Evolutionary conservation across 2,888 invertebrate species (phyloP).

Genomic region (Acrobasis consociella): DNA sequence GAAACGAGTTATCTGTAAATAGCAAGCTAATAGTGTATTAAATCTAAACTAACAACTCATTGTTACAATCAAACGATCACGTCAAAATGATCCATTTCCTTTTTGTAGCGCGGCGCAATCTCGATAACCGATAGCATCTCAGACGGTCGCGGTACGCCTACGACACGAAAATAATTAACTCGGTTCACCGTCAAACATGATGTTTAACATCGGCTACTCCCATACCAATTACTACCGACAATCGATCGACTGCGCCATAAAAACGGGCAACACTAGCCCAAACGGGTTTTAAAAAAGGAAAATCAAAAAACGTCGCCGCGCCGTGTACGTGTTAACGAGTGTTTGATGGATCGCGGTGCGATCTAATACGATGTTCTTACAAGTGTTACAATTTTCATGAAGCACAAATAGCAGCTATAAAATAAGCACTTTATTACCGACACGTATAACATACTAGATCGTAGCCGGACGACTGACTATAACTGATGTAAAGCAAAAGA

Average conservation of each 20-base stretch:
- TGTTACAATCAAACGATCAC: constrained; percentile 51
- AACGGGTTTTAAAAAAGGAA: constrained; percentile 60
- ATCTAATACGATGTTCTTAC: constrained; percentile 60
- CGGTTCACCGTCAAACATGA: constrained; percentile 72
- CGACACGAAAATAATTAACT: constrained; percentile 81
- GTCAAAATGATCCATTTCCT: constrained; percentile 67
- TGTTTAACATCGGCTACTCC: constrained; percentile 80
- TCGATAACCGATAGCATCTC: constrained; percentile 66
- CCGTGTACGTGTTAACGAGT: constrained; percentile 73
- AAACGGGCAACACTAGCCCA: constrained; percentile 66
- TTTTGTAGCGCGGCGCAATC: constrained; percentile 61
- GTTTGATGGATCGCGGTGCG: constrained; percentile 73
- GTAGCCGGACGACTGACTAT: constrained; percentile 40
- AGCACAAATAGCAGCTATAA: constrained; percentile 36
- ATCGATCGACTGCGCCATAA: constrained; percentile 63
- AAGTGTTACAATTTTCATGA: constrained; percentile 57
- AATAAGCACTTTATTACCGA: constrained; percentile 36
- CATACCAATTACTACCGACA: constrained; percentile 79
- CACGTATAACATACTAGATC: constrained; percentile 45
- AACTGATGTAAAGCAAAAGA: constrained; percentile 66
- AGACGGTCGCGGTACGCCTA: constrained; percentile 63
- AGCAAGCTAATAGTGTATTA: constrained; percentile 43
- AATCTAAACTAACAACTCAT: constrained; percentile 52
- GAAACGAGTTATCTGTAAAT: constrained; percentile 25
- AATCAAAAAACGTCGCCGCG: constrained; percentile 48